Percentiles rank a stretch among this genome's conserved stretches.
These are phyloP conservation scores for Polyergus mexicanus DNA, from an alignment of 1,140 invertebrate genomes.

Conservation along the genomic window DNA sequence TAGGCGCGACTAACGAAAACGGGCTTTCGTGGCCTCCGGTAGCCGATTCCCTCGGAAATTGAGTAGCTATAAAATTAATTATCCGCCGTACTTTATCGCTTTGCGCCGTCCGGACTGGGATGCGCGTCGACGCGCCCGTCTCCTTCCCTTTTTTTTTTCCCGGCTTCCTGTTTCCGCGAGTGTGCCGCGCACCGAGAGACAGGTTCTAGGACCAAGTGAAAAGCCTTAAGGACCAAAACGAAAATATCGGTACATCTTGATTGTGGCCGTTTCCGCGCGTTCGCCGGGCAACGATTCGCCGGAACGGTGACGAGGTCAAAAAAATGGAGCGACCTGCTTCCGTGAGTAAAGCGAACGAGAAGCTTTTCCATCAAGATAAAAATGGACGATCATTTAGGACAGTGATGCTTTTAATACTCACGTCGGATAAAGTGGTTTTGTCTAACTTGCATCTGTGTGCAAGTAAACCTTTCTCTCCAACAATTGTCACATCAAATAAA, in stretches of 20 bases:
- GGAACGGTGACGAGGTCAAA: slow-evolving; percentile 32
- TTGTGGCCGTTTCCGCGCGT: slow-evolving; percentile 18
- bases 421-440: slow-evolving; percentile 7
- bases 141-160: slow-evolving; percentile 44
- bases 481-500: not conserved
- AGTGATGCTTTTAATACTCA: slow-evolving; percentile 24
- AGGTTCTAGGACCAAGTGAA: slow-evolving; percentile 32
- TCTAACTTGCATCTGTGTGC: not conserved
- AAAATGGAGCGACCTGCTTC: slow-evolving; percentile 34
- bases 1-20: slow-evolving; percentile 82
- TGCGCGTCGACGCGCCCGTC: slow-evolving; percentile 46
- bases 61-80: slow-evolving; percentile 87
- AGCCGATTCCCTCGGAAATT: slow-evolving; percentile 86
- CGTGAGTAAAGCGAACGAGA: slow-evolving; percentile 17
- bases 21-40: slow-evolving; percentile 80
- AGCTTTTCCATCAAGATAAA: slow-evolving; percentile 8
- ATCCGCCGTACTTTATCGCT: slow-evolving; percentile 85
- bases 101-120: slow-evolving; percentile 46
- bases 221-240: slow-evolving; percentile 61
- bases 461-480: not conserved
- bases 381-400: slow-evolving; percentile 17
- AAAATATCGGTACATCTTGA: slow-evolving; percentile 60
- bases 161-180: slow-evolving; percentile 17
- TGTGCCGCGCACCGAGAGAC: not conserved
- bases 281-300: slow-evolving; percentile 36